Evolutionary conservation across 2,888 invertebrate species (phyloP).

Genomic region (Scaptomyza reducta): DNA sequence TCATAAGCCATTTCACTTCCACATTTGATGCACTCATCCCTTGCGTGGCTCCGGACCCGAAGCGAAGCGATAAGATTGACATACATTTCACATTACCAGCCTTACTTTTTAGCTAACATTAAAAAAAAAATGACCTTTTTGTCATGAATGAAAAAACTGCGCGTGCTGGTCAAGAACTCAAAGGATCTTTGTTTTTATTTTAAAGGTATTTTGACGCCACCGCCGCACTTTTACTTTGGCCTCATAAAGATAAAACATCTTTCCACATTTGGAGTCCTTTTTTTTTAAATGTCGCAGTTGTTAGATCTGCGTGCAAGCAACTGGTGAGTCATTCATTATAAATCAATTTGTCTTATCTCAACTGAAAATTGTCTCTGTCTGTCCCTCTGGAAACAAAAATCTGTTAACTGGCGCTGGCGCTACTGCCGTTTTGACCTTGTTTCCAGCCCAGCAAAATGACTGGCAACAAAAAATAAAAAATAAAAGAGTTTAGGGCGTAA

Average conservation of each 20-base stretch:
- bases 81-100: slow-evolving; percentile 74
- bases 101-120: slow-evolving; percentile 48
- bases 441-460: slow-evolving; percentile 37
- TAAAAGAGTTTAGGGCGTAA: slow-evolving; percentile 5
- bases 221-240: slow-evolving; percentile 69
- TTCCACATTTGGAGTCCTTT: slow-evolving; percentile 65
- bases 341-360: slow-evolving; percentile 74
- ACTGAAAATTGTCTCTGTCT: slow-evolving; percentile 48
- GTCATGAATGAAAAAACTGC: slow-evolving; percentile 63
- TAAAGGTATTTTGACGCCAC: slow-evolving; percentile 82
- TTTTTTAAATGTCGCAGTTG: slow-evolving; percentile 38
- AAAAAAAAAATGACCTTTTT: slow-evolving; percentile 38
- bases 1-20: slow-evolving; percentile 62
- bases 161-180: slow-evolving; percentile 43
- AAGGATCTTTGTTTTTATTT: slow-evolving; percentile 29
- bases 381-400: slow-evolving; percentile 32
- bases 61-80: slow-evolving; percentile 72
- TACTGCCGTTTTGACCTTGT: slow-evolving; percentile 41
- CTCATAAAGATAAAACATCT: slow-evolving; percentile 82
- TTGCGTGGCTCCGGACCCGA: slow-evolving; percentile 28
- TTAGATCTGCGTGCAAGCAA: slow-evolving; percentile 23
- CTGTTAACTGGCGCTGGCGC: slow-evolving; percentile 27
- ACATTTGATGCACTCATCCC: slow-evolving; percentile 50
- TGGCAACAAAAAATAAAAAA: slow-evolving; percentile 6
- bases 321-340: slow-evolving; percentile 75